Conservation (phyloP, 2,888 invertebrate genomes). For the Philereme transversata region DNA sequence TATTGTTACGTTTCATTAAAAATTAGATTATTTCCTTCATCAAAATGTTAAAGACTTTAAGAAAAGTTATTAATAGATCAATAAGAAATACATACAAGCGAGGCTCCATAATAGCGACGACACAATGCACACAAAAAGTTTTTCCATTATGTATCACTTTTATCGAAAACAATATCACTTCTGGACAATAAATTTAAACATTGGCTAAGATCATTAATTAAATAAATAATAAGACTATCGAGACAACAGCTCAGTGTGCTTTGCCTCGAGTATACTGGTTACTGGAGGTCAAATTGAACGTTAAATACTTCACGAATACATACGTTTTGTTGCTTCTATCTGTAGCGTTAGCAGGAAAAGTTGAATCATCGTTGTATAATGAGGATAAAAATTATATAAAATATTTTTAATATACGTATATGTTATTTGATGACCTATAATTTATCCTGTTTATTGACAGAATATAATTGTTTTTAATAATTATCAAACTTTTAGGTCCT, state of each 20-base stretch:
- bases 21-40: too few species aligned
- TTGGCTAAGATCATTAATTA: conserved; percentile 12
- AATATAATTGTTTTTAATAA: too few species aligned
- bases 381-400: neutral
- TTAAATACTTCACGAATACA: conserved; percentile 60
- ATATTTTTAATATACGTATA: too few species aligned
- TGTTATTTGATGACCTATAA: too few species aligned
- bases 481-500: too few species aligned
- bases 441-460: too few species aligned
- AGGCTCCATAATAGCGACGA: conserved; percentile 52
- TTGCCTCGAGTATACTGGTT: conserved; percentile 57
- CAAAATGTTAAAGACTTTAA: too few species aligned
- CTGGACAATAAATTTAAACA: conserved; percentile 1
- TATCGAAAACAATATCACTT: conserved; percentile 34
- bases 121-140: conserved; percentile 49
- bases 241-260: conserved; percentile 34
- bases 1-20: too few species aligned
- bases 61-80: too few species aligned
- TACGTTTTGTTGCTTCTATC: conserved; percentile 58
- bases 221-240: conserved; percentile 21
- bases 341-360: conserved; percentile 57
- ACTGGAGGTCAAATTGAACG: conserved; percentile 70
- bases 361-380: neutral
- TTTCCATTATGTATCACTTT: conserved; percentile 51
- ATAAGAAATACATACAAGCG: conserved; percentile 49